Conservation (phyloP, 2,797 vertebrate species). For the Anomalospiza imberbis region DNA sequence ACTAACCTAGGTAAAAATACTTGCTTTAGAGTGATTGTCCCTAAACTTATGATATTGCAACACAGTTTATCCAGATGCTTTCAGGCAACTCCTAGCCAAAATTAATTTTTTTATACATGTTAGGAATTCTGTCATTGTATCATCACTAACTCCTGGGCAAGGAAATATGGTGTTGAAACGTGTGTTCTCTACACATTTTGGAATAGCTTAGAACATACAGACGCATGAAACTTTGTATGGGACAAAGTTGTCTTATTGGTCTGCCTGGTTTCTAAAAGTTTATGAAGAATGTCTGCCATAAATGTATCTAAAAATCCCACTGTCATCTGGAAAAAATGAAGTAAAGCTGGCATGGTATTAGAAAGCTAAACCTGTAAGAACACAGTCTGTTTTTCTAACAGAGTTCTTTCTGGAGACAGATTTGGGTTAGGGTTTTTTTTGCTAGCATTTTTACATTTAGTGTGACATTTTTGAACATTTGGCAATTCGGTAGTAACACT, state of each 20-base stretch:
- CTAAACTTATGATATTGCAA: background rate
- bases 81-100: background rate
- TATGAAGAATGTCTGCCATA: background rate
- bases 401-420: background rate
- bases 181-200: background rate
- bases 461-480: conserved; percentile 14
- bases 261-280: conserved; percentile 6
- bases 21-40: background rate
- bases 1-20: background rate
- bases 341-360: background rate
- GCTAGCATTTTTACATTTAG: background rate
- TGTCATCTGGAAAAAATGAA: background rate
- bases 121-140: background rate
- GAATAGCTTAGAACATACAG: background rate
- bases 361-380: background rate
- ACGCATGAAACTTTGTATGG: background rate
- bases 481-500: background rate
- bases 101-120: background rate
- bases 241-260: conserved; percentile 1
- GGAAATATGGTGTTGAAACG: background rate
- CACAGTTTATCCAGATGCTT: background rate
- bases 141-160: background rate
- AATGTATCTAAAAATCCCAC: background rate
- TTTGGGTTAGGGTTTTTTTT: background rate
- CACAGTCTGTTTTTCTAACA: background rate